Percentiles rank a stretch among this genome's conserved stretches.
Evolutionary conservation across 2,797 vertebrate species (phyloP).

Genomic region (Tokudaia muenninki): DNA sequence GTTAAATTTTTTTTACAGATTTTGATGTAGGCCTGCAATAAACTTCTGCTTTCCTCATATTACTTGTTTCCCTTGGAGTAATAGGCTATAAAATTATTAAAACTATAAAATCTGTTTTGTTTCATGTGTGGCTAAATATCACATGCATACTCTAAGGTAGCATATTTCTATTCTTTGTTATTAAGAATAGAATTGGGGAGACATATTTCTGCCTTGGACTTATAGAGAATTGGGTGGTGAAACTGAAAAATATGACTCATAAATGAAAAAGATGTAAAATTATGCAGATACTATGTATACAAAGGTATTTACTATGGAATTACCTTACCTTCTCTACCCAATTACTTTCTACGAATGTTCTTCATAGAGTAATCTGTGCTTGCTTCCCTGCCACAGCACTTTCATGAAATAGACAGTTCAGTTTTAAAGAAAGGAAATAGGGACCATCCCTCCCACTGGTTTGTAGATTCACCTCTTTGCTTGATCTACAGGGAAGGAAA

Average conservation of each 20-base stretch:
- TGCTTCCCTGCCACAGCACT: not conserved
- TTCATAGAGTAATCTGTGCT: not conserved
- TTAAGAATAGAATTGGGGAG: not conserved
- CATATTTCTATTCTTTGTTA: not conserved
- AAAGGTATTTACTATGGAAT: not conserved
- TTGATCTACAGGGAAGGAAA: not conserved
- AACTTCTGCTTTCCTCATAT: not conserved
- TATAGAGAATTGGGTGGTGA: not conserved
- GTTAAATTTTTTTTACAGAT: not conserved
- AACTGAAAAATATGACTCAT: not conserved
- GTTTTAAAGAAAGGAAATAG: slow-evolving; percentile 7
- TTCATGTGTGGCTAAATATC: not conserved
- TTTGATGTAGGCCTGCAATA: not conserved
- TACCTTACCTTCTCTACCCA: accelerated
- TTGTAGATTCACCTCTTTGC: not conserved
- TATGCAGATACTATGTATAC: not conserved
- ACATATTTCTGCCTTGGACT: not conserved
- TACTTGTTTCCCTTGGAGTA: not conserved
- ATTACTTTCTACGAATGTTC: not conserved
- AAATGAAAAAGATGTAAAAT: not conserved
- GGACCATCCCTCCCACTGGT: not conserved
- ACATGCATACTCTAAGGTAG: not conserved
- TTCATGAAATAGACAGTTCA: not conserved
- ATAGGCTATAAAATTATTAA: not conserved
- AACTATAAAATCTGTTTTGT: not conserved